phyloP scores from a whole-genome alignment of 1,140 invertebrate genomes.

The Venturia canescens region DNA sequence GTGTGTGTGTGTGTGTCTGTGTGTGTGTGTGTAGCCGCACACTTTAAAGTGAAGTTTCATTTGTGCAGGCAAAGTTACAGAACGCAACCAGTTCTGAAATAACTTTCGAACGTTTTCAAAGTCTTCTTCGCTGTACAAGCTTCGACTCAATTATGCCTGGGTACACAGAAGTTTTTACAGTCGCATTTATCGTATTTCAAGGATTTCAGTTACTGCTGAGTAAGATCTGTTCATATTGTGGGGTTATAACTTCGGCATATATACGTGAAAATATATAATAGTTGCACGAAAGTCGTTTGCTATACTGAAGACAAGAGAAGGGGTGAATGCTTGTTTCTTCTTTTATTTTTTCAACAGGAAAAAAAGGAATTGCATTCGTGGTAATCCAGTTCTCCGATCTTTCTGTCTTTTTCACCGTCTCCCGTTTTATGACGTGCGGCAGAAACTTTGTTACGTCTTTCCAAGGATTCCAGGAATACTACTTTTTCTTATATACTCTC shows the following conservation, averaged over 20 bases:
- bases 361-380: conserved; percentile 9
- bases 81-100: neutral
- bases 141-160: conserved; percentile 53
- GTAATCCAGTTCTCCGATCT: conserved; percentile 19
- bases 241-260: conserved; percentile 1
- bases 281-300: conserved; percentile 26
- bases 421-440: neutral
- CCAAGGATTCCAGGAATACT: neutral
- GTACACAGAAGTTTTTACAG: conserved; percentile 54
- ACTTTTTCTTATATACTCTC: neutral
- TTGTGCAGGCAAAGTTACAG: neutral
- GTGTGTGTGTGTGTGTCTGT: too few relatives aligned
- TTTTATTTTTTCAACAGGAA: neutral
- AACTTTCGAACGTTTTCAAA: neutral
- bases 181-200: conserved; percentile 52
- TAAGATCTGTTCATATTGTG: conserved; percentile 16
- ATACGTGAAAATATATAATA: neutral
- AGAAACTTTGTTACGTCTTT: neutral
- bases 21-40: neutral
- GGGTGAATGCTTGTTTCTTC: neutral
- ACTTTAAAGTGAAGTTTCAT: neutral
- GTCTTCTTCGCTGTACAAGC: neutral
- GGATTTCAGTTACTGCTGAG: conserved; percentile 44
- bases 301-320: neutral
- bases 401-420: neutral